phyloP scores from a whole-genome alignment of 2,888 invertebrate species.

The Cynaeus angustus region DNA sequence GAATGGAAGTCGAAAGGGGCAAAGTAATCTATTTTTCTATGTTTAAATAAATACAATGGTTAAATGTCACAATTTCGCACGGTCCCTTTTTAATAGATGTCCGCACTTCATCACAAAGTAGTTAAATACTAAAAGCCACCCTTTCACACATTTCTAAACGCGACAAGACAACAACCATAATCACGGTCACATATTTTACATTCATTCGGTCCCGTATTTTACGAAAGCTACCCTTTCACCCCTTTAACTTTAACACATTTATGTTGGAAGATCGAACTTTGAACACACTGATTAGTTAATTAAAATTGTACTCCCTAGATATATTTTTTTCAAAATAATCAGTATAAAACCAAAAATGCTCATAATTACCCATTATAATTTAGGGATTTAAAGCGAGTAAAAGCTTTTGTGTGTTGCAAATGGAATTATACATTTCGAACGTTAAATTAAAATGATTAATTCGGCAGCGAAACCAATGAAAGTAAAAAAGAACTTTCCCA shows the following conservation, averaged over 20 bases:
- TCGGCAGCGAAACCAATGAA: too few species aligned
- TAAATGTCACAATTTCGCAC: not conserved
- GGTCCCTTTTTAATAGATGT: slow-evolving; percentile 39
- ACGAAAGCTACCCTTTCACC: slow-evolving; percentile 5
- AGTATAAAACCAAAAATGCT: too few species aligned
- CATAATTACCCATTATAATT: too few species aligned
- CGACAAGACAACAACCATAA: slow-evolving; percentile 36
- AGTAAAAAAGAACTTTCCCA: too few species aligned
- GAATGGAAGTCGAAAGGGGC: too few species aligned
- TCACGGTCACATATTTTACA: slow-evolving; percentile 38
- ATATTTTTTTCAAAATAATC: too few species aligned
- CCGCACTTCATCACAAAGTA: slow-evolving; percentile 38
- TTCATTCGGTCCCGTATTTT: slow-evolving; percentile 30
- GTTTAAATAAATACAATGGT: not conserved
- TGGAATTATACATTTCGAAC: too few species aligned
- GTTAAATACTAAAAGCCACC: slow-evolving; percentile 36
- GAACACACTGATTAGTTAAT: not conserved
- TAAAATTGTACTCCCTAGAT: not conserved
- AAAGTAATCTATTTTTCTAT: not conserved
- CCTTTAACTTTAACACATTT: slow-evolving; percentile 18
- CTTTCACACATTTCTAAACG: slow-evolving; percentile 30
- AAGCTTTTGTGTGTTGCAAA: too few species aligned
- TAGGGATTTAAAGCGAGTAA: too few species aligned
- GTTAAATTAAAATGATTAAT: too few species aligned
- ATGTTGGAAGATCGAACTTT: slow-evolving; percentile 10